These are phyloP conservation scores for Cladopsammia gracilis DNA, from an alignment of 64 coral and sea anemone genomes.

Conservation along the genomic window DNA sequence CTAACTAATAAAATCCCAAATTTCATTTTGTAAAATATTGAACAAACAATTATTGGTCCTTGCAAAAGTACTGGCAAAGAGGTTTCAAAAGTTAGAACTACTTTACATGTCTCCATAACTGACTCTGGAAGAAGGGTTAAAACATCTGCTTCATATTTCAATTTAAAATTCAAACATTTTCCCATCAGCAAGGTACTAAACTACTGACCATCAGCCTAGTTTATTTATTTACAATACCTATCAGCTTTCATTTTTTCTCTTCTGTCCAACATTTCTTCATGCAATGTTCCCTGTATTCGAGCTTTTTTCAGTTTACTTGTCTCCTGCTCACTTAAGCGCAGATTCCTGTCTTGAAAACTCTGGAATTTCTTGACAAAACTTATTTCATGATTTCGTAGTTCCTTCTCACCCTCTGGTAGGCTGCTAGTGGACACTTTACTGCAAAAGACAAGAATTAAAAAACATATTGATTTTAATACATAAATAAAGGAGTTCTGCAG, in stretches of 20 bases:
- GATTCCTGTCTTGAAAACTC: conserved; percentile 96
- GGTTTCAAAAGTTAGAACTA: no score
- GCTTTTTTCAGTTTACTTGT: conserved; percentile 83
- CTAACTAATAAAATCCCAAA: no score
- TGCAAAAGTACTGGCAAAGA: no score
- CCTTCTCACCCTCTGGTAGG: conserved; percentile 74
- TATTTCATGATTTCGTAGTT: conserved; percentile 90
- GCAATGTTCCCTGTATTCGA: conserved; percentile 80
- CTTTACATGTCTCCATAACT: no score
- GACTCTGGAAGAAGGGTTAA: no score
- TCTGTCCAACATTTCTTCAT: conserved; percentile 95
- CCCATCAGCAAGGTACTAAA: no score
- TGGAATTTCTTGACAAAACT: conserved; percentile 99
- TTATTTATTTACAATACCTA: conserved; percentile 95
- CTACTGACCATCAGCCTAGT: neutral
- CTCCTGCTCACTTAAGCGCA: conserved; percentile 86
- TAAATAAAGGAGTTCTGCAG: neutral
- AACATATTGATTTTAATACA: neutral
- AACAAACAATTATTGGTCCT: no score
- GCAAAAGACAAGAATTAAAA: conserved; percentile 9
- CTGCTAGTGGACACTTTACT: conserved; percentile 82
- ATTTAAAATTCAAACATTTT: no score
- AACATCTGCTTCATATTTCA: no score
- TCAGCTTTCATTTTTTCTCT: conserved; percentile 99
- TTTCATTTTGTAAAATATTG: no score